phyloP scores from a whole-genome alignment of 2,113 vertebrate genomes.

The Calypte anna region DNA sequence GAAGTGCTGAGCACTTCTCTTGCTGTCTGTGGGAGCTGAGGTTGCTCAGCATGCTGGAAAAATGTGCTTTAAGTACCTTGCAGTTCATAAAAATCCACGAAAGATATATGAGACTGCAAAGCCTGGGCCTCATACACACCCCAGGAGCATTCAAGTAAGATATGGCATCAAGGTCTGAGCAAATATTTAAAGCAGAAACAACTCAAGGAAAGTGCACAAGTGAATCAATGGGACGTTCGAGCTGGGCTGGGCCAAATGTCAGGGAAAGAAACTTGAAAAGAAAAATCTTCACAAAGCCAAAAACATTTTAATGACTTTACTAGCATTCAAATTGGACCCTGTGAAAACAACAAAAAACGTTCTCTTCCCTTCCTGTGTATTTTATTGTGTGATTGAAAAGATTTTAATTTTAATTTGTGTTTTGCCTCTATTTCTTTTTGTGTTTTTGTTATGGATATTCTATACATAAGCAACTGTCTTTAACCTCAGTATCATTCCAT shows the following conservation, averaged over 20 bases:
- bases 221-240: background rate
- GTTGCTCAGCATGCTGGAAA: background rate
- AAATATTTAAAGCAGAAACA: constrained; percentile 3
- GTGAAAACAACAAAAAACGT: background rate
- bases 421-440: background rate
- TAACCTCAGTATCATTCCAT: background rate
- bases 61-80: background rate
- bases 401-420: background rate
- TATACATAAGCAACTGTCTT: background rate
- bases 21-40: background rate
- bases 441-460: background rate
- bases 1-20: background rate
- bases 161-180: background rate
- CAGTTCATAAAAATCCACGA: background rate
- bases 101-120: background rate
- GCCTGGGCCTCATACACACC: background rate
- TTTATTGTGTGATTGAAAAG: background rate
- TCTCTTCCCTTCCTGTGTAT: background rate
- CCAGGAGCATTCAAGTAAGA: background rate
- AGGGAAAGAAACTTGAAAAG: background rate
- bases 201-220: background rate
- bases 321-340: background rate
- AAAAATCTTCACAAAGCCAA: background rate
- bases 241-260: background rate
- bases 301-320: background rate